Evolutionary conservation across 2,888 invertebrate genomes (phyloP), one percentile per base, ranked within the genome.

Genomic region (Drosophila paramelanica): DNA sequence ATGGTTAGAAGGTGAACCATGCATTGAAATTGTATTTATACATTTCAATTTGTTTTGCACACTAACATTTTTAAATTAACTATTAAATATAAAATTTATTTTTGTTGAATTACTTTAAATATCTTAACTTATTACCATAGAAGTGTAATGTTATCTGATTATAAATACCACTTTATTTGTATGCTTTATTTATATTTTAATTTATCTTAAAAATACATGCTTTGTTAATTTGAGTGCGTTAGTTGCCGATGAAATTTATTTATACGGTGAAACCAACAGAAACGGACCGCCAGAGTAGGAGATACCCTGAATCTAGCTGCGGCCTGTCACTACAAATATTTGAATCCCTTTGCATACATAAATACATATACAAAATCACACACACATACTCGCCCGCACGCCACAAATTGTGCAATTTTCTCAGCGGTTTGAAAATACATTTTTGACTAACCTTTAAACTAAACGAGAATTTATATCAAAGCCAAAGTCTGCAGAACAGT

Each of bases 41-140:
- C 49, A 67, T 39, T 36, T 57, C 56, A 60, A 49, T 6, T 61
- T 55, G 53, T 57, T 59, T 57, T 68, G 60, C 46, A 57, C 36
- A 57, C 33, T 33, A 20, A 46, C 43, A 77, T 71, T 77, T 69
- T 67, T 67, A 83, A 79, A 80, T 80, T 61, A 68, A 73, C 67
- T 69, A 68, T 80, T 66, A 33, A 55, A 42, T n/a, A 4, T 38
- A 2, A 10, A 17, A 45, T 41, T 46, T 46, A 38, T 60, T 56
- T 61, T 51, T 55, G 43, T 66, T 70, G 47, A 58, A 59, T 64
- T 53, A 51, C 42, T 65, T 66, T 67, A 57, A 67, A 67, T 62
- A 84, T 66, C 55, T 78, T 66, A 68, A 69, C 77, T 47, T 65
- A 45, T 39, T 53, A 72, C 50, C 27, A 56, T 41, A 64, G 33